Evolutionary conservation across 2,888 invertebrate genomes (phyloP).

Genomic region (Polyploca ridens): DNA sequence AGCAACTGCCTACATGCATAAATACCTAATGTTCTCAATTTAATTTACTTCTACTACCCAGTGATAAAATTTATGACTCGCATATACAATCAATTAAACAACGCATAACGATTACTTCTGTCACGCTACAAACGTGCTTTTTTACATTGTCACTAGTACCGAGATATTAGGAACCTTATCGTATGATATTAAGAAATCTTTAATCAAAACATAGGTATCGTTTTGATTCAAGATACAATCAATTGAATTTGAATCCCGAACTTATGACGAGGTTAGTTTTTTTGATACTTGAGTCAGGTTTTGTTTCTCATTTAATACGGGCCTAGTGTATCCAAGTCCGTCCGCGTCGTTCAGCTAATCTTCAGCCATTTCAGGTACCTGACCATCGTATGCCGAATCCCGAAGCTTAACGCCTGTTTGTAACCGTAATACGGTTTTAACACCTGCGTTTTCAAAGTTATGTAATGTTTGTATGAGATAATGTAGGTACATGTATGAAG

Average conservation of each 20-base stretch:
- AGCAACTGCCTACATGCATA: background rate
- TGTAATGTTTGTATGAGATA: constrained; percentile 63
- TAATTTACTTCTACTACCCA: background rate
- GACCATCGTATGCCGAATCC: constrained; percentile 71
- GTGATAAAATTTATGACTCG: background rate
- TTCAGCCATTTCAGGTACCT: constrained; percentile 68
- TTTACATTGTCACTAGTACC: background rate
- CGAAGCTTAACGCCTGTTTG: constrained; percentile 80
- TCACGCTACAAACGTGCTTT: background rate
- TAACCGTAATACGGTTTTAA: constrained; percentile 78
- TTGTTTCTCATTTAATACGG: too few relatives aligned
- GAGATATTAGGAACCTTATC: background rate
- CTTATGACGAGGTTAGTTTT: too few relatives aligned
- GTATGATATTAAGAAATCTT: too few relatives aligned
- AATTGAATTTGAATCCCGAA: too few relatives aligned
- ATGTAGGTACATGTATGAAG: constrained; percentile 60
- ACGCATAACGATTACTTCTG: background rate
- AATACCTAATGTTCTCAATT: background rate
- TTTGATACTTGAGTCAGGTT: too few relatives aligned
- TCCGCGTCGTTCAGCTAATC: constrained; percentile 62
- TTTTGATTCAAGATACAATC: too few relatives aligned
- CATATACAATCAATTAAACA: background rate
- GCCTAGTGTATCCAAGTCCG: constrained; percentile 55
- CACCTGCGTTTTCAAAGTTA: constrained; percentile 76
- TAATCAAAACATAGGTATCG: too few relatives aligned